Evolutionary conservation across 2,113 vertebrate genomes (phyloP).

Genomic region (Rhinoptilus africanus): DNA sequence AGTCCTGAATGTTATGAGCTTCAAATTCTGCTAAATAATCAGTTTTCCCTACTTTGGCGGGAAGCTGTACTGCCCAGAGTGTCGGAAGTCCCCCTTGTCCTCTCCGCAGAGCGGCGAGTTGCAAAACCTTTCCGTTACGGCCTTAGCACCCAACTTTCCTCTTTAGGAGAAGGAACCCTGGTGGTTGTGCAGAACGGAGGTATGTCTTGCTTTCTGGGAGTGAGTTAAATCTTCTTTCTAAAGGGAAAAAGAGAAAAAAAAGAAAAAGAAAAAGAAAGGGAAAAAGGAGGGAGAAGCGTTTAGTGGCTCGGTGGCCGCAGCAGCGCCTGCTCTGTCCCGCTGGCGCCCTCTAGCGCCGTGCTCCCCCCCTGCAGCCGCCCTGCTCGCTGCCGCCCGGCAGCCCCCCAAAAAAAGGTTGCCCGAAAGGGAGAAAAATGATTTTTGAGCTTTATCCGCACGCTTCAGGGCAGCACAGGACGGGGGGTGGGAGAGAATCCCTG

Average conservation of each 20-base stretch:
- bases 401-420: rapidly evolving
- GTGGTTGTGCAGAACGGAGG: not conserved
- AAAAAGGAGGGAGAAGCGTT: not conserved
- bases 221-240: not conserved
- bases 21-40: not conserved
- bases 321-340: not conserved
- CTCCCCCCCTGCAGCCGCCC: not conserved
- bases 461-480: not conserved
- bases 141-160: not conserved
- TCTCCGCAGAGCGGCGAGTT: not conserved
- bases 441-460: not conserved
- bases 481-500: too few relatives aligned
- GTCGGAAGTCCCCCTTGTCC: rapidly evolving
- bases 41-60: not conserved
- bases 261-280: rapidly evolving
- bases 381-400: not conserved
- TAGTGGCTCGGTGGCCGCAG: rapidly evolving
- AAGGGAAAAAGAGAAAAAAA: not conserved
- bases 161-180: not conserved
- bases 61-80: not conserved
- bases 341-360: slow-evolving; percentile 58
- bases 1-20: not conserved
- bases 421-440: rapidly evolving
- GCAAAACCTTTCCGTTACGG: not conserved
- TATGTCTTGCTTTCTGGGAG: not conserved